Conservation (phyloP, 2,888 invertebrate genomes). For the Osedax fenrisi region DNA sequence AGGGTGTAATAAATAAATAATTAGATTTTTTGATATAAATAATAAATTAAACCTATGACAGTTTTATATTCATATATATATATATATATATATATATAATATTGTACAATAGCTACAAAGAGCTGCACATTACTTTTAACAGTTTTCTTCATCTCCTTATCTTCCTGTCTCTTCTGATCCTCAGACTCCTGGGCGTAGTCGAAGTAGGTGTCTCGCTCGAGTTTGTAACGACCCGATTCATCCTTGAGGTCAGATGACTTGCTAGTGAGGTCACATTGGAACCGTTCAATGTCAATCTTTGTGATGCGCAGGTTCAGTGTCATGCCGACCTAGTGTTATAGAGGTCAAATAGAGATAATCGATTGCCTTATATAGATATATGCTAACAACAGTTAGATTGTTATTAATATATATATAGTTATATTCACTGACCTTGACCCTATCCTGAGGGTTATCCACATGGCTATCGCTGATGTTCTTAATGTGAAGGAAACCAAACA, state of each 20-base stretch:
- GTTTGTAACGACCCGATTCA: slow-evolving; percentile 80
- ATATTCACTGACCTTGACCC: slow-evolving; percentile 62
- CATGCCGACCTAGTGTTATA: slow-evolving; percentile 48
- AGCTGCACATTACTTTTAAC: too few species aligned
- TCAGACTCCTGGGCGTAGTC: slow-evolving; percentile 61
- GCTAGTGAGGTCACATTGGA: slow-evolving; percentile 70
- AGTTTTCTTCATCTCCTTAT: slow-evolving; percentile 64
- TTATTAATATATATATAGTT: too few species aligned
- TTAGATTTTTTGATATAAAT: neutral
- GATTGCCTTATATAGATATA: too few species aligned
- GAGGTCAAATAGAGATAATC: too few species aligned
- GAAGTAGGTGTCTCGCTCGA: slow-evolving; percentile 75
- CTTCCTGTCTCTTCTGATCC: slow-evolving; percentile 65
- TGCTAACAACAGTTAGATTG: too few species aligned
- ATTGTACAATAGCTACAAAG: too few species aligned
- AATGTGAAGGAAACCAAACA: slow-evolving; percentile 78
- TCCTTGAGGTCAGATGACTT: slow-evolving; percentile 82
- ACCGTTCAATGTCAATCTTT: slow-evolving; percentile 89
- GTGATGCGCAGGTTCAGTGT: slow-evolving; percentile 63
- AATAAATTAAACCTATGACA: neutral
- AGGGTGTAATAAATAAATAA: too few species aligned
- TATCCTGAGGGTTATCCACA: slow-evolving; percentile 79
- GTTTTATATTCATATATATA: too few species aligned
- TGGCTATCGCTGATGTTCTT: slow-evolving; percentile 84
- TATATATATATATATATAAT: too few species aligned